These are phyloP conservation scores for Diorhabda carinulata DNA, from an alignment of 1,140 invertebrate species.

Conservation along the genomic window DNA sequence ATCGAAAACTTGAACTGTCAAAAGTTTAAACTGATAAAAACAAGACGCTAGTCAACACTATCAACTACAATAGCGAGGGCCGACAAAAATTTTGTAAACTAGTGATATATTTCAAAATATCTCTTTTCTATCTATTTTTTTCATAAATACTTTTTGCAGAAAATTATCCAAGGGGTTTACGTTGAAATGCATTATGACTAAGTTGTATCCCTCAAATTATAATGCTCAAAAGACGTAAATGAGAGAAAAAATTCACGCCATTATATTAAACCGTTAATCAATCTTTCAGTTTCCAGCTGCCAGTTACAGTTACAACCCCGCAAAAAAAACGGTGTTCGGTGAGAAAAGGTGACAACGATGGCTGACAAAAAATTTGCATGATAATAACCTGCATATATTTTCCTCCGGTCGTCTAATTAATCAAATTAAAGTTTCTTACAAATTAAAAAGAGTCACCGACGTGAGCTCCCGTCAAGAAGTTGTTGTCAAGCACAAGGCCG, in stretches of 20 bases:
- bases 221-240: no score
- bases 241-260: background rate
- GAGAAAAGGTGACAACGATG: background rate
- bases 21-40: no score
- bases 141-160: no score
- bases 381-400: slow-evolving; percentile 3
- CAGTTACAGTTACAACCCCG: background rate
- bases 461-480: background rate
- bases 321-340: background rate
- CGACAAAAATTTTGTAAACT: no score
- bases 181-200: no score
- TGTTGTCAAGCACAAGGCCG: background rate
- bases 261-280: slow-evolving; percentile 1
- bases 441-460: background rate
- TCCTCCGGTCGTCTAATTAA: background rate
- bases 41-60: no score
- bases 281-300: background rate
- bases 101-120: no score
- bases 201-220: no score
- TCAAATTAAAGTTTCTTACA: slow-evolving; percentile 1
- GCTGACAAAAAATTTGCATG: slow-evolving; percentile 2
- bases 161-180: no score
- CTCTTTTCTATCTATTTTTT: no score
- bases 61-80: no score
- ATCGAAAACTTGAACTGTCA: no score